A percentile compares a stretch with the other conserved stretches of the same genome.
phyloP scores from a whole-genome alignment of 2,888 invertebrate species.

The Cheiracanthium punctorium region DNA sequence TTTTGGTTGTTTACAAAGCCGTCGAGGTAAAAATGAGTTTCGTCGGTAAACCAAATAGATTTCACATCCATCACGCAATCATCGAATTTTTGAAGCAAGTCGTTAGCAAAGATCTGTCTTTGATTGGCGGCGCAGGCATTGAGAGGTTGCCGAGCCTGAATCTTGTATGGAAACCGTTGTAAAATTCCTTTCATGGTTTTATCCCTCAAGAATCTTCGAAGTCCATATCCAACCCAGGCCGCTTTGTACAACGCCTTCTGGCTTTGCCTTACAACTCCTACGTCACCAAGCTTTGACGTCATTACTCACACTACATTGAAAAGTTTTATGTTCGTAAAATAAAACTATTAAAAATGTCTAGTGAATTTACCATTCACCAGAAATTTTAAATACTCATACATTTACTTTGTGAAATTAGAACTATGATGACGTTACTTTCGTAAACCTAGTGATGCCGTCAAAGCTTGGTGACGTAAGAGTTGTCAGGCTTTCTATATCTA shows the following conservation, averaged over 20 bases:
- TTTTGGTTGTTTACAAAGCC: conserved; percentile 72
- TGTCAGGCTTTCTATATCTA: no score
- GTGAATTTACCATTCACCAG: no score
- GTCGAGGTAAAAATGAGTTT: conserved; percentile 73
- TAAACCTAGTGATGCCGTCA: no score
- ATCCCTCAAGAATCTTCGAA: neutral
- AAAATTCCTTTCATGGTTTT: neutral
- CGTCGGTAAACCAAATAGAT: conserved; percentile 48
- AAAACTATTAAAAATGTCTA: no score
- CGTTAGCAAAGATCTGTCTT: no score
- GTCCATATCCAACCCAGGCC: neutral
- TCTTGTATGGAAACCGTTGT: no score
- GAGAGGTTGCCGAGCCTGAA: conserved; percentile 18
- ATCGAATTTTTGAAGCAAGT: conserved; percentile 7
- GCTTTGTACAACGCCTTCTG: neutral
- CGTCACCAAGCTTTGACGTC: no score
- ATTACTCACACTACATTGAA: no score
- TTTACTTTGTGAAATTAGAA: neutral
- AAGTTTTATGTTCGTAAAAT: no score
- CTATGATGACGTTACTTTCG: no score
- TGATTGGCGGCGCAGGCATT: conserved; percentile 11
- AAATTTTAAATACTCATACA: neutral
- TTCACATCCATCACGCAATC: conserved; percentile 14
- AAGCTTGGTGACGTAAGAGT: no score
- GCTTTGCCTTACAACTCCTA: no score